Evolutionary conservation across 1,140 invertebrate genomes (phyloP).

Genomic region (Trichoplusia ni): DNA sequence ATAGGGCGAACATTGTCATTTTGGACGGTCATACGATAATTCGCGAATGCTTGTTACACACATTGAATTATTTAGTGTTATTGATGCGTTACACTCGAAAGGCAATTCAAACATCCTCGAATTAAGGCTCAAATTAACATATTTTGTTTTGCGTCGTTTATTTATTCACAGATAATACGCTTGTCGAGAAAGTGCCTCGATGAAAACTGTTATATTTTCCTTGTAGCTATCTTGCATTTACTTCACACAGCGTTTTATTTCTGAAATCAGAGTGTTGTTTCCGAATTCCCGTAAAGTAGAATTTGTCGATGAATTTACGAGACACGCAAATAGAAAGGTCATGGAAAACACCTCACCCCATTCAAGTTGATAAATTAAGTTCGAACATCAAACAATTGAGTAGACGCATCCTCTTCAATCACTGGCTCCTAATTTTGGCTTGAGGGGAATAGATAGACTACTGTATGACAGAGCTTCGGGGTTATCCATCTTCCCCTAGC

Average conservation of each 20-base stretch:
- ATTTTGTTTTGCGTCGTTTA: not conserved
- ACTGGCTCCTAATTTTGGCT: not conserved
- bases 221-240: too few species aligned
- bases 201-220: too few species aligned
- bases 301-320: too few species aligned
- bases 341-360: not conserved
- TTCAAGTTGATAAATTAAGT: conserved; percentile 14
- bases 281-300: too few species aligned
- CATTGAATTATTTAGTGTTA: conserved; percentile 12
- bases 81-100: not conserved
- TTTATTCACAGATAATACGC: too few species aligned
- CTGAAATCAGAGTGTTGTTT: too few species aligned
- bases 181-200: too few species aligned
- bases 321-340: too few species aligned
- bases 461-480: not conserved
- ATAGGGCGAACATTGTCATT: conserved; percentile 45
- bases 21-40: conserved; percentile 35
- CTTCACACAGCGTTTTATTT: too few species aligned
- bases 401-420: conserved; percentile 17
- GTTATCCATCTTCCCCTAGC: conserved; percentile 9
- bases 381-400: conserved; percentile 16
- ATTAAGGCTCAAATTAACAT: not conserved
- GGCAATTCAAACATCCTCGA: not conserved
- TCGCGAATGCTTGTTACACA: conserved; percentile 6
- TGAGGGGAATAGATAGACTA: too few species aligned